phyloP scores from a whole-genome alignment of 2,888 invertebrate genomes.

The Malachius bipustulatus region DNA sequence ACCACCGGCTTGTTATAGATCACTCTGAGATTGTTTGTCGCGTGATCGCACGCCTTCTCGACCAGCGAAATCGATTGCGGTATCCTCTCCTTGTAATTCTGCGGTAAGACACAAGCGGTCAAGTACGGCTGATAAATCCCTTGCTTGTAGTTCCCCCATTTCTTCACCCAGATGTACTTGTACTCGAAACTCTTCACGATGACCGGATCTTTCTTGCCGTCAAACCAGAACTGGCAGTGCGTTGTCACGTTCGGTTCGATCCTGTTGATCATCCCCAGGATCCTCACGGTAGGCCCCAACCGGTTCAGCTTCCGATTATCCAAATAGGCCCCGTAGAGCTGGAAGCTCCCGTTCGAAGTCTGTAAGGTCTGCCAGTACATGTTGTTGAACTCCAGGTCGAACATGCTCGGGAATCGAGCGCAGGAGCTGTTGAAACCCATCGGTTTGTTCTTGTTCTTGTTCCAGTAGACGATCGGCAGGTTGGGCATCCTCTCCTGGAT shows the following conservation, averaged over 20 bases:
- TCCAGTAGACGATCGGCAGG: slow-evolving; percentile 77
- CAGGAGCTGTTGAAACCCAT: slow-evolving; percentile 59
- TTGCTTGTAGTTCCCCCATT: slow-evolving; percentile 90
- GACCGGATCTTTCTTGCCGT: slow-evolving; percentile 68
- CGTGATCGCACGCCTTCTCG: slow-evolving; percentile 72
- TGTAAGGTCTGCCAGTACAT: slow-evolving; percentile 84
- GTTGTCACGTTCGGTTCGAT: slow-evolving; percentile 74
- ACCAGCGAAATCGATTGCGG: slow-evolving; percentile 80
- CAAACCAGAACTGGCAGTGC: slow-evolving; percentile 84
- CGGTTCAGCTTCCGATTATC: slow-evolving; percentile 67
- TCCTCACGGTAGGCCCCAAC: slow-evolving; percentile 71
- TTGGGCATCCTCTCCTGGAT: slow-evolving; percentile 72
- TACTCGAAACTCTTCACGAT: slow-evolving; percentile 76
- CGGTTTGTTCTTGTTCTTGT: slow-evolving; percentile 65
- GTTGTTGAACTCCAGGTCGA: slow-evolving; percentile 86
- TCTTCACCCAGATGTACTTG: slow-evolving; percentile 88
- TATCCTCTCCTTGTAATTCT: slow-evolving; percentile 54
- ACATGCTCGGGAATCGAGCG: slow-evolving; percentile 77
- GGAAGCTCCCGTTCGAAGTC: slow-evolving; percentile 77
- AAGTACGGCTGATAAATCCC: slow-evolving; percentile 85
- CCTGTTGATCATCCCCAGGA: slow-evolving; percentile 76
- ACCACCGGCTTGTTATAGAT: slow-evolving; percentile 62
- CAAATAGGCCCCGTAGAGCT: slow-evolving; percentile 81
- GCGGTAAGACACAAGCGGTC: slow-evolving; percentile 78
- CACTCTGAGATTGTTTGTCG: slow-evolving; percentile 73